A percentile compares a stretch with the other conserved stretches of the same genome.
Evolutionary conservation across 1,140 invertebrate genomes (phyloP).

Genomic region (Cydia splendana): DNA sequence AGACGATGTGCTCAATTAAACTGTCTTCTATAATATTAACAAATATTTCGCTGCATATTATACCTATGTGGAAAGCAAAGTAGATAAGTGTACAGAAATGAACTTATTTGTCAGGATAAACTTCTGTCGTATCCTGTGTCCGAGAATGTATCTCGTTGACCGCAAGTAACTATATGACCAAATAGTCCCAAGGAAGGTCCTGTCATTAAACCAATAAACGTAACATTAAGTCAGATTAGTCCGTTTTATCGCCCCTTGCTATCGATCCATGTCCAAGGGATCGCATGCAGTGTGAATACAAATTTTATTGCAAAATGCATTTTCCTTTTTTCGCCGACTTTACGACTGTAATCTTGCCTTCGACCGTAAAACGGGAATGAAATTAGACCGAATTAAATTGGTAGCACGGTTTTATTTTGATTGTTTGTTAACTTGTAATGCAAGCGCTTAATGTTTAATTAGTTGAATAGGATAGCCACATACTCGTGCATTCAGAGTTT

Average conservation of each 20-base stretch:
- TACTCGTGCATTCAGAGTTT: not conserved
- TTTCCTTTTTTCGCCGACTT: slow-evolving; percentile 53
- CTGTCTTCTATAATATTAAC: too few relatives aligned
- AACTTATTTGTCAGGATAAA: too few relatives aligned
- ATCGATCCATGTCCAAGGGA: slow-evolving; percentile 37
- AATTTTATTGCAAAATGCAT: slow-evolving; percentile 49
- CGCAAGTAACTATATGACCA: not conserved
- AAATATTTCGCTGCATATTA: too few relatives aligned
- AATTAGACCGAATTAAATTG: slow-evolving; percentile 46
- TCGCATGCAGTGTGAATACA: slow-evolving; percentile 50
- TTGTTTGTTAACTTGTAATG: slow-evolving; percentile 26
- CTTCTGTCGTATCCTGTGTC: too few relatives aligned
- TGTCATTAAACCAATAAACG: slow-evolving; percentile 22
- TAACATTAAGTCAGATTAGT: slow-evolving; percentile 29
- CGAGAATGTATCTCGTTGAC: not conserved
- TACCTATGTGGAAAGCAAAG: too few relatives aligned
- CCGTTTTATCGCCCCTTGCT: slow-evolving; percentile 26
- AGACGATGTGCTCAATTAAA: too few relatives aligned
- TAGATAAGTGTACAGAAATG: too few relatives aligned
- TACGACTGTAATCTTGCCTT: slow-evolving; percentile 57
- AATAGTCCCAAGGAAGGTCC: not conserved
- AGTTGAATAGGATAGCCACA: not conserved
- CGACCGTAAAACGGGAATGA: slow-evolving; percentile 48
- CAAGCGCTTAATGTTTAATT: not conserved
- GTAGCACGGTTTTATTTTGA: slow-evolving; percentile 41